phyloP scores from a whole-genome alignment of 1,140 invertebrate genomes.

The Ditylenchus dipsaci region DNA sequence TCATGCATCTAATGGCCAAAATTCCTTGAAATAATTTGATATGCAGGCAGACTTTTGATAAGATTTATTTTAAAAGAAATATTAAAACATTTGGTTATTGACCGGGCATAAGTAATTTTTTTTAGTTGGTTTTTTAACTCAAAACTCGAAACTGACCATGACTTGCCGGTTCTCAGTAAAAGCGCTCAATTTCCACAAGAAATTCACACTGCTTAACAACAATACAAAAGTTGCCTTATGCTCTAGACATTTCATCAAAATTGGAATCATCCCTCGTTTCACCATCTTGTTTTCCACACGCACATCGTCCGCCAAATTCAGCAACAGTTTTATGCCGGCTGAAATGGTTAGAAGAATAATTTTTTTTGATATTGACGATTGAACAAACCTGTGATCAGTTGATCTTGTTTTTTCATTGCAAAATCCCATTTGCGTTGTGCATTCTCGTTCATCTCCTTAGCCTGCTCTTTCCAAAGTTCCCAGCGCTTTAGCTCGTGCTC shows the following conservation, averaged over 20 bases:
- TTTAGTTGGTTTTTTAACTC: neutral
- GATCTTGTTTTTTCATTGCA: constrained; percentile 80
- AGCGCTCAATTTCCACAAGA: constrained; percentile 88
- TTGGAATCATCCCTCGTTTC: constrained; percentile 80
- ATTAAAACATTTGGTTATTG: too few species aligned
- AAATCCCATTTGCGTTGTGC: constrained; percentile 69
- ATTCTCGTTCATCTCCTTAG: constrained; percentile 66
- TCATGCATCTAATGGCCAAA: too few species aligned
- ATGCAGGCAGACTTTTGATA: too few species aligned
- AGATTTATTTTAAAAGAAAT: too few species aligned
- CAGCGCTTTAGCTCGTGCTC: constrained; percentile 86
- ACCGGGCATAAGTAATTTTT: too few species aligned
- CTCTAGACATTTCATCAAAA: constrained; percentile 82
- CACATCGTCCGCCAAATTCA: constrained; percentile 90
- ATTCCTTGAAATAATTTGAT: too few species aligned
- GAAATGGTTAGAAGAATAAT: constrained; percentile 31
- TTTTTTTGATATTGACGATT: neutral
- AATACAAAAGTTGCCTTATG: constrained; percentile 76
- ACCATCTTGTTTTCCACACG: constrained; percentile 90
- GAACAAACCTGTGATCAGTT: constrained; percentile 70
- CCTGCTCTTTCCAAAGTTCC: constrained; percentile 84
- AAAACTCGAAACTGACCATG: constrained; percentile 66
- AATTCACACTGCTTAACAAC: constrained; percentile 81
- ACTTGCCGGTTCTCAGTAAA: constrained; percentile 88
- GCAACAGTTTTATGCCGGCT: constrained; percentile 76